phyloP scores from a whole-genome alignment of 2,797 vertebrate species.

The Sebastes umbrosus region DNA sequence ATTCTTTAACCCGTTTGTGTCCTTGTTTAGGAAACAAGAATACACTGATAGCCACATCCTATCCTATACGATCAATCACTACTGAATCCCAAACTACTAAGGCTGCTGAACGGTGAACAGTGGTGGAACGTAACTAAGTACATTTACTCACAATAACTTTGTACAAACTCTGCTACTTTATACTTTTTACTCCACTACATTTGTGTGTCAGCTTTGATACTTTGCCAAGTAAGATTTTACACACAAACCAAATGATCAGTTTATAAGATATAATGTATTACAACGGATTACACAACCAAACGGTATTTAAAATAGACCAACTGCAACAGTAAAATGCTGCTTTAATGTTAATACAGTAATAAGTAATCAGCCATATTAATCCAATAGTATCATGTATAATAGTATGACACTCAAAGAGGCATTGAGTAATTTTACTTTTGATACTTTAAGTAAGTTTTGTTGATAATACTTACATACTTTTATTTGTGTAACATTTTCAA shows the following conservation, averaged over 20 bases:
- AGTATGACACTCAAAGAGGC: neutral
- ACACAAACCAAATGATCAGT: neutral
- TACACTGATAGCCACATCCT: slow-evolving; percentile 2
- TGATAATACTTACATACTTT: no score
- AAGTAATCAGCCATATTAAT: neutral
- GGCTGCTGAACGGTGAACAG: neutral
- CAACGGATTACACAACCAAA: neutral
- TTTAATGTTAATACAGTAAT: neutral
- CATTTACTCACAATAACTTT: neutral
- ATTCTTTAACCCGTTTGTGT: slow-evolving; percentile 61
- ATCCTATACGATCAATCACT: neutral
- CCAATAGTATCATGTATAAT: neutral
- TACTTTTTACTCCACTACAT: neutral
- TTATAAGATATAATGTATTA: neutral
- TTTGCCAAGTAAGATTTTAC: neutral
- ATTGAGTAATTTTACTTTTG: neutral
- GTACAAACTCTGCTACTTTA: neutral
- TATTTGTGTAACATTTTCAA: no score
- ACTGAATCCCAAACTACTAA: neutral
- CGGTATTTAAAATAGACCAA: neutral
- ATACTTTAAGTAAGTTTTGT: no score
- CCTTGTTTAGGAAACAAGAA: slow-evolving; percentile 41
- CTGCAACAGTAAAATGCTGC: neutral
- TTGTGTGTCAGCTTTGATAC: neutral
- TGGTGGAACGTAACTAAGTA: neutral